A percentile compares a stretch with the other conserved stretches of the same genome.
These are phyloP conservation scores for Holothuria leucospilota DNA, from an alignment of 53 echinoderm and acorn worm genomes.

Conservation along the genomic window DNA sequence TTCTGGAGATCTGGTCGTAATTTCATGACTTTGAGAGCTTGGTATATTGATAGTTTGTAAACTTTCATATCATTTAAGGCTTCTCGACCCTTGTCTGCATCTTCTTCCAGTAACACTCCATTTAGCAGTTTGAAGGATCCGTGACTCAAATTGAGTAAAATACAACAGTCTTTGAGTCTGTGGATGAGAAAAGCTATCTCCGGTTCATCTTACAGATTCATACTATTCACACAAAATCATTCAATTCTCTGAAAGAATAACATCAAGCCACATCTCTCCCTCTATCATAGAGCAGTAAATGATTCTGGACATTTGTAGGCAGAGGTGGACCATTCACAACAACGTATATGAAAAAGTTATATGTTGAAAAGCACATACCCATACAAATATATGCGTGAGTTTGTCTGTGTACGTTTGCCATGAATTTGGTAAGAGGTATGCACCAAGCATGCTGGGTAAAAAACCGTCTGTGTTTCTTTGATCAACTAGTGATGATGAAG, in stretches of 20 bases:
- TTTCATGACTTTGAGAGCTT: slow-evolving; percentile 2
- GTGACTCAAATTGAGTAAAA: background rate
- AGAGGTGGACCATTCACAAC: too few species aligned
- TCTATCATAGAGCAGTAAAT: background rate
- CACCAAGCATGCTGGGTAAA: too few species aligned
- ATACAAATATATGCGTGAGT: too few species aligned
- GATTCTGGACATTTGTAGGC: background rate
- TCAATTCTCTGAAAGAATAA: background rate
- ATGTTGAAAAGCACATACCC: too few species aligned
- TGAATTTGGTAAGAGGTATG: too few species aligned
- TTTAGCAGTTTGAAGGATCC: slow-evolving; percentile 27
- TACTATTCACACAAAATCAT: too few species aligned
- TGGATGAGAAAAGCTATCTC: background rate
- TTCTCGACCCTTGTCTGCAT: background rate
- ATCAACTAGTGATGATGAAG: too few species aligned
- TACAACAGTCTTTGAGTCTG: slow-evolving; percentile 26
- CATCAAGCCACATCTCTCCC: background rate
- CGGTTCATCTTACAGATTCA: too few species aligned
- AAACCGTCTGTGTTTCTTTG: too few species aligned
- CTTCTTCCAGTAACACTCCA: background rate
- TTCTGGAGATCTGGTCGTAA: slow-evolving; percentile 9
- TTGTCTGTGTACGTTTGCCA: too few species aligned
- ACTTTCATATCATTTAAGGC: slow-evolving; percentile 23
- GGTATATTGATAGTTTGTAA: slow-evolving; percentile 6
- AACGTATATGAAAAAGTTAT: too few species aligned